Base-by-base conservation (phyloP, 2,888 invertebrate species). In the Tachystola acroxantha region DNA sequence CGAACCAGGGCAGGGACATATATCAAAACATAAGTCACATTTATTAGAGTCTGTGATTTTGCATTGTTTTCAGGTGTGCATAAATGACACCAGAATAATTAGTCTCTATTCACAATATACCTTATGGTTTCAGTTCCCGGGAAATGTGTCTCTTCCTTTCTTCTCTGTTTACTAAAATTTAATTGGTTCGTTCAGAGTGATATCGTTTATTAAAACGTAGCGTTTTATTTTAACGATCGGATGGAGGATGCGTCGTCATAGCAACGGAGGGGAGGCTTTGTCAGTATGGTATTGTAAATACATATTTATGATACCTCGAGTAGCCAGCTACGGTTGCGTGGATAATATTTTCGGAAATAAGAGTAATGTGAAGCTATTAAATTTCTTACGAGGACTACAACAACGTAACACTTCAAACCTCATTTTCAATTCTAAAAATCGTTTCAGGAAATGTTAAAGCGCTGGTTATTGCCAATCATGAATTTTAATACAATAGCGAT, bases 221-320 rank as follows among this genome's bases (percentile, higher is more conserved):
- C 47, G 50, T 50, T 53, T 49, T 51, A 47, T 47, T 44, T 36
- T 46, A 40, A 43, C 47, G 39, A 43, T 39, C 45, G 45, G 46
- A 54, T 48, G 60, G 45, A 49, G 50, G 62, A 66, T 47, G 70
- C 63, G 67, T 74, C 48, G 51, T 52, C 54, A 71, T 73, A 53
- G 57, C 42, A 53, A 76, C 72, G 42, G 61, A 68, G 72, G 70
- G 75, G 72, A 64, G 65, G 43, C 48, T 49, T 48, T 56, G 53
- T 50, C 53, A 60, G 60, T 56, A 64, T 60, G 59, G 61, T 63
- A 63, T 60, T 60, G 50, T 50, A 50, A 60, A 63, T 64, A 66
- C 57, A 50, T 57, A 57, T 56, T 55, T 57, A 47, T 50, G 48
- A 54, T 58, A 43, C 42, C 48, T 48, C 44, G 5, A n/a, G 10